Conservation (phyloP, 1,140 invertebrate genomes). For the Heliconius hewitsoni region DNA sequence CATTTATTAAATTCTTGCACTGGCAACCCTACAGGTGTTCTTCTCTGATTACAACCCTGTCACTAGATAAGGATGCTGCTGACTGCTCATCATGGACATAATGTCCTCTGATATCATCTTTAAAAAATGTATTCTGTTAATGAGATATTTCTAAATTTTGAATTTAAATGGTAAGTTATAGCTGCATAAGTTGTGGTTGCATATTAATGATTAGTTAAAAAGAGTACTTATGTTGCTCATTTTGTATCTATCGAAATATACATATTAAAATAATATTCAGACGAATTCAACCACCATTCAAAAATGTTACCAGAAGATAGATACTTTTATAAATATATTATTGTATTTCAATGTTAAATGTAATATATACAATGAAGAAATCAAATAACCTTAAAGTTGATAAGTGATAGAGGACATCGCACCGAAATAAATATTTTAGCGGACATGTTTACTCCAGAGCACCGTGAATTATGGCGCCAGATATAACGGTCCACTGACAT, state of each 20-base stretch:
- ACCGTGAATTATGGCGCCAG: conserved; percentile 52
- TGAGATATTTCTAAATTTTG: conserved; percentile 29
- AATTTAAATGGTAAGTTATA: conserved; percentile 19
- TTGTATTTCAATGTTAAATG: background rate
- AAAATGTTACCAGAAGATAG: background rate
- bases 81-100: conserved; percentile 42
- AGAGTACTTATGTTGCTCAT: no score
- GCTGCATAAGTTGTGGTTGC: background rate
- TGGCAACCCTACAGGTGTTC: conserved; percentile 23
- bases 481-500: conserved; percentile 42
- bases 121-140: conserved; percentile 29
- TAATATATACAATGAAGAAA: background rate
- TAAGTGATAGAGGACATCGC: conserved; percentile 33
- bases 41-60: conserved; percentile 55
- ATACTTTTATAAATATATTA: background rate
- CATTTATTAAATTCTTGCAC: background rate
- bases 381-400: background rate
- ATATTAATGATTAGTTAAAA: background rate
- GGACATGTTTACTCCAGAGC: conserved; percentile 47
- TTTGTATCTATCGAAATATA: background rate
- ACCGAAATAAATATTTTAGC: conserved; percentile 53
- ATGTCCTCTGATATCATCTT: conserved; percentile 42
- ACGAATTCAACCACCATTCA: background rate
- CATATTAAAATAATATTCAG: background rate
- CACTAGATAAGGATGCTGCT: conserved; percentile 37